Evolutionary conservation across 2,888 invertebrate genomes (phyloP).

Genomic region (Mythimna ferrago): DNA sequence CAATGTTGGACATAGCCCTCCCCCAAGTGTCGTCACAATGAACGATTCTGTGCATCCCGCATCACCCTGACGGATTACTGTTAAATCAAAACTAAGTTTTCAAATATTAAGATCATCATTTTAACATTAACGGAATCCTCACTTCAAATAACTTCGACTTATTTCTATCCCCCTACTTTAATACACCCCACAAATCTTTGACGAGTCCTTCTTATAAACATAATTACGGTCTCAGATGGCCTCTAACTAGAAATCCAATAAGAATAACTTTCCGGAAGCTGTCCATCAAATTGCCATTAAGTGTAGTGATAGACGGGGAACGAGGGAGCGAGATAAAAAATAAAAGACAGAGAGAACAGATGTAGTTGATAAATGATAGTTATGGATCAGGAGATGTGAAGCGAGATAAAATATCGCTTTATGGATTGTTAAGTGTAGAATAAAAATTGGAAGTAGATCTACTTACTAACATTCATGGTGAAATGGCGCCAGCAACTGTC

Average conservation of each 20-base stretch:
- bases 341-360: slow-evolving; percentile 51
- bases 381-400: slow-evolving; percentile 17
- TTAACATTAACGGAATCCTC: not conserved
- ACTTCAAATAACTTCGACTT: not conserved
- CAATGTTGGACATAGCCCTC: too few species aligned
- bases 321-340: slow-evolving; percentile 60
- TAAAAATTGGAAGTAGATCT: not conserved
- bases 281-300: slow-evolving; percentile 67
- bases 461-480: too few species aligned
- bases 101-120: not conserved
- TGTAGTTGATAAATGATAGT: slow-evolving; percentile 60
- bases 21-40: too few species aligned
- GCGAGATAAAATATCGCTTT: slow-evolving; percentile 14
- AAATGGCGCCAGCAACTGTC: too few species aligned
- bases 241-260: slow-evolving; percentile 42
- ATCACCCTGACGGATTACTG: too few species aligned
- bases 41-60: too few species aligned
- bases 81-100: not conserved
- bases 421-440: slow-evolving; percentile 1
- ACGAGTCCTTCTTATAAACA: slow-evolving; percentile 30
- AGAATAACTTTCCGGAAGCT: slow-evolving; percentile 62
- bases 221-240: slow-evolving; percentile 48
- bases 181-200: slow-evolving; percentile 19
- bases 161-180: slow-evolving; percentile 17
- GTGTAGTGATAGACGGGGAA: slow-evolving; percentile 61